Conservation (phyloP, 2,113 vertebrate species). For the Progne subis region DNA sequence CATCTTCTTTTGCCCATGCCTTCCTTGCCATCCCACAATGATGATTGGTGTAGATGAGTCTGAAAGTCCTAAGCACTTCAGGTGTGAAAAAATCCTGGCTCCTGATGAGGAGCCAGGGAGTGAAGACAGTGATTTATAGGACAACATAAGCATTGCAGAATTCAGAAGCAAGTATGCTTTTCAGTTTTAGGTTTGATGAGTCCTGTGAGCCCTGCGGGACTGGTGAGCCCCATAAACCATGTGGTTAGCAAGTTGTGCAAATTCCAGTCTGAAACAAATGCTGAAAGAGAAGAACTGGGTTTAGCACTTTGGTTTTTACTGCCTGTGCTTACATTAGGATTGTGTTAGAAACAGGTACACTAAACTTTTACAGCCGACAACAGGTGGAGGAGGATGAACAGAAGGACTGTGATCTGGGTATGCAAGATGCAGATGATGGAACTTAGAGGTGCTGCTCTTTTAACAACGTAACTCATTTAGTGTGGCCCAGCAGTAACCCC, state of each 20-base stretch:
- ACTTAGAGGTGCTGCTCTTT: background rate
- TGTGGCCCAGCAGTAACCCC: background rate
- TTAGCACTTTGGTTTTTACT: background rate
- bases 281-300: slow-evolving; percentile 12
- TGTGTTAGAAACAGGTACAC: background rate
- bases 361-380: slow-evolving; percentile 29
- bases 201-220: slow-evolving; percentile 17
- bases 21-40: background rate
- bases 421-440: background rate
- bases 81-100: slow-evolving; percentile 17
- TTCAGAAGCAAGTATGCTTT: background rate
- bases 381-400: background rate
- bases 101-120: background rate
- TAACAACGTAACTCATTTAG: background rate
- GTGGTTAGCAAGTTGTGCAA: background rate
- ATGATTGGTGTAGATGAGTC: background rate
- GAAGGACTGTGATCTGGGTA: background rate
- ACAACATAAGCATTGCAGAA: background rate
- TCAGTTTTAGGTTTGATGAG: slow-evolving; percentile 4
- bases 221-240: background rate
- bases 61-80: background rate
- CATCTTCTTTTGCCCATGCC: background rate
- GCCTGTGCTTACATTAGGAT: background rate
- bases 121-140: background rate
- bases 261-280: slow-evolving; percentile 15